Evolutionary conservation across 2,113 vertebrate genomes (phyloP), one percentile per base, ranked within the genome.

Genomic region (Hemiprocne comata): DNA sequence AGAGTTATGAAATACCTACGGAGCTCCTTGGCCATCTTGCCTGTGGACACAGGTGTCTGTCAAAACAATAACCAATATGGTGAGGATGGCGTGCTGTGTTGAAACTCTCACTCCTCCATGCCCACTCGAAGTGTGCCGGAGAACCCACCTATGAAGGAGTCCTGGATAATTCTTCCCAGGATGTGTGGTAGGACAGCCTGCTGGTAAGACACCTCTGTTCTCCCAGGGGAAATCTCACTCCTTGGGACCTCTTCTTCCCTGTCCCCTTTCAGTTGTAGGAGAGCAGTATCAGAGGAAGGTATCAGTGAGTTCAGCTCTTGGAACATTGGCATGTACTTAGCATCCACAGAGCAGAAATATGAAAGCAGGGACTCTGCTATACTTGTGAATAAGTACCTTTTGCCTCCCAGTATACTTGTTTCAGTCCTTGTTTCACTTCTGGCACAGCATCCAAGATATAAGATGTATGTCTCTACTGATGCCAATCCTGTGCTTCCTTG

Each of bases 81-180:
- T 13, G 9, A 0, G 0, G 23, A 44, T 33, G 10, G 13, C 0
- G 2, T 17, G 28, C 24, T 61, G 34, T n/a, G 19, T 5, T 64
- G 44, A 80, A 75, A 62, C 20, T 72, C 13, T 19, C 19, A 17
- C 7, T 60, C 17, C 42, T 92, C 64, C 10, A 5, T 55, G 76
- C 38, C 42, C n/a, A 69, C 25, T 34, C 42, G n/a, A 25, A 4
- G 17, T 7, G 5, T 62, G 24, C 34, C 34, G 36, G 34, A 28
- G 34, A 61, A 65, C 3, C 13, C 23, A 44, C 15, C 10, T 31
- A 28, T 17, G 34, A 66, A 42, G 38, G 4, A 64, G 21, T 42
- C 55, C 61, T 42, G 7, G 19, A 21, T 0, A 10, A 21, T 69
- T 78, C 25, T 15, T 83, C 48, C 61, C 1, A 1, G 8, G 21